Evolutionary conservation across 2,888 invertebrate species (phyloP).

Genomic region (Masnerella sp.): DNA sequence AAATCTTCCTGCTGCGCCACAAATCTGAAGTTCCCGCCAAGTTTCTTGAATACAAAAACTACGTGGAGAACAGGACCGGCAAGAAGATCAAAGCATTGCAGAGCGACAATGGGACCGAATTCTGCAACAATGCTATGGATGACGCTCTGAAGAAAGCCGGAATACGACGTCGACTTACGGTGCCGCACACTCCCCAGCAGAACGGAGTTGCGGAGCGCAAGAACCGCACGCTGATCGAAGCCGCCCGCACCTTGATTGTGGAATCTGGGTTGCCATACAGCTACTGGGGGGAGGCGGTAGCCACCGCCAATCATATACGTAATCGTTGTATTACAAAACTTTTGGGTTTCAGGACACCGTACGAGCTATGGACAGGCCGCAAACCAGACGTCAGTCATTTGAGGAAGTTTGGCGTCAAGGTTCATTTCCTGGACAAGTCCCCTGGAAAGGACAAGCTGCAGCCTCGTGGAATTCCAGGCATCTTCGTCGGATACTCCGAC

Average conservation of each 20-base stretch:
- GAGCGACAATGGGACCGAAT: constrained; percentile 4
- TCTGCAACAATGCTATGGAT: constrained; percentile 3
- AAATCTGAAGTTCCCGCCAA: constrained; percentile 3
- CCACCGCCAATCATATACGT: not conserved
- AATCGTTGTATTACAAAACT: not conserved
- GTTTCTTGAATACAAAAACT: not conserved
- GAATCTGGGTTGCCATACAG: constrained; percentile 3
- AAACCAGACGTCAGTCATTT: constrained; percentile 4
- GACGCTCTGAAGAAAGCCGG: not conserved
- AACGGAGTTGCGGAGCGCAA: constrained; percentile 8
- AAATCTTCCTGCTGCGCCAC: constrained; percentile 46
- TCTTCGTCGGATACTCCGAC: constrained; percentile 1
- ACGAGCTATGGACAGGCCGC: constrained; percentile 3
- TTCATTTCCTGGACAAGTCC: not conserved
- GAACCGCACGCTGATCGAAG: constrained; percentile 7
- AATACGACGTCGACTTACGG: constrained; percentile 2
- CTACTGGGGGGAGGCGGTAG: constrained; percentile 1
- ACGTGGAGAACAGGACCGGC: not conserved
- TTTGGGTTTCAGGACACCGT: not conserved
- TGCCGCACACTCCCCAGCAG: constrained; percentile 9
- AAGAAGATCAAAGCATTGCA: not conserved
- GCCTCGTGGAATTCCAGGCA: not conserved
- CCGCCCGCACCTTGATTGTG: not conserved
- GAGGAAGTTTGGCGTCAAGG: not conserved
- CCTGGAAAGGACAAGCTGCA: not conserved